Conservation (phyloP, 1,140 invertebrate species). For the Scaptomyza pallida region DNA sequence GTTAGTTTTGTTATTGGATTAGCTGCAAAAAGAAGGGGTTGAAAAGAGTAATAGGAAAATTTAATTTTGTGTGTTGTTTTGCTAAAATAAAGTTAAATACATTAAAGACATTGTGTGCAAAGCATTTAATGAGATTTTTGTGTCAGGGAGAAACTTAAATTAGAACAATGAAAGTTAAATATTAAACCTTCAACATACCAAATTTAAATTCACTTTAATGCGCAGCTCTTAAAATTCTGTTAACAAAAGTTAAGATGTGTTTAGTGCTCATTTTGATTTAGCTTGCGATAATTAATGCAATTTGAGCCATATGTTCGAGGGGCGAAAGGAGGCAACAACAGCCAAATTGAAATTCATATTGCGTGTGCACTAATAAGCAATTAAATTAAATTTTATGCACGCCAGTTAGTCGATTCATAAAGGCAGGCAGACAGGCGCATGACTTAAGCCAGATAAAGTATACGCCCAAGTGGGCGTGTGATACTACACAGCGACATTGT, state of each 20-base stretch:
- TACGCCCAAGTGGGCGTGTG: slow-evolving; percentile 3
- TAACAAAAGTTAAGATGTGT: slow-evolving; percentile 20
- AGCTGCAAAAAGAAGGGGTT: background rate
- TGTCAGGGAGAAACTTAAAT: too few relatives aligned
- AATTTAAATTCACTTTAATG: too few relatives aligned
- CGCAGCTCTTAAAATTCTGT: background rate
- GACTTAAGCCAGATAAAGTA: slow-evolving; percentile 20
- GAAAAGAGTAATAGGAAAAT: too few relatives aligned
- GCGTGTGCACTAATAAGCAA: slow-evolving; percentile 53
- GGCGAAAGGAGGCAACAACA: background rate
- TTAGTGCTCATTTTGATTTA: slow-evolving; percentile 24
- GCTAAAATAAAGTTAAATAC: too few relatives aligned
- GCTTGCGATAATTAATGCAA: slow-evolving; percentile 32
- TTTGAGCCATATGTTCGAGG: slow-evolving; percentile 24
- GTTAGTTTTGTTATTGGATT: background rate
- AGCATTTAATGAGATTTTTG: too few relatives aligned
- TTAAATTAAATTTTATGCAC: slow-evolving; percentile 56
- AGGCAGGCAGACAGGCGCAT: slow-evolving; percentile 2
- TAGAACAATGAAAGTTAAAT: too few relatives aligned
- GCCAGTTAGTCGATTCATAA: slow-evolving; percentile 11
- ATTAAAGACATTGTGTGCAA: too few relatives aligned
- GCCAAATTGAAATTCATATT: slow-evolving; percentile 64
- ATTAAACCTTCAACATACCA: too few relatives aligned
- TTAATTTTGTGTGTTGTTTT: too few relatives aligned
- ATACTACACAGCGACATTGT: background rate